phyloP scores from a whole-genome alignment of 2,113 vertebrate species.

The Perca flavescens region DNA sequence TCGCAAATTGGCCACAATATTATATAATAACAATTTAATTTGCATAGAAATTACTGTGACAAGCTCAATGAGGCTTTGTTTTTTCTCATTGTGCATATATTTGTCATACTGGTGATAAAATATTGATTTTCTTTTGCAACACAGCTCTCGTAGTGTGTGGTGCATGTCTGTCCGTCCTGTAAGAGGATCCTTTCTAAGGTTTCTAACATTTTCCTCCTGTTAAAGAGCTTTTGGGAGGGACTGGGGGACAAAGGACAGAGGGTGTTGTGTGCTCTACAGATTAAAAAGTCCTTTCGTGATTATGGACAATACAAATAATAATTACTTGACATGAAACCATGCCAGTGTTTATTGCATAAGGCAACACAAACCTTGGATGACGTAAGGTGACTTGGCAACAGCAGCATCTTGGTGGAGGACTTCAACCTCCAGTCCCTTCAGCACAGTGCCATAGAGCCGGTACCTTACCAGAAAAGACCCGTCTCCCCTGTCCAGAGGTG shows the following conservation, averaged over 20 bases:
- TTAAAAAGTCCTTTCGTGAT: neutral
- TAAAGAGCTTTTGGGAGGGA: neutral
- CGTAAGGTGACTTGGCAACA: constrained; percentile 91
- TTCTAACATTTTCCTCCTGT: neutral
- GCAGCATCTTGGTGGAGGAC: constrained; percentile 85
- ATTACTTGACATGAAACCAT: neutral
- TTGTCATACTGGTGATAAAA: neutral
- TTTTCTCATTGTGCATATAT: neutral
- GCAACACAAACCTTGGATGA: constrained; percentile 83
- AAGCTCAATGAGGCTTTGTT: neutral
- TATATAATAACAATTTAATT: neutral
- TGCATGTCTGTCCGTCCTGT: neutral
- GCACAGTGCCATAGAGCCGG: constrained; percentile 88
- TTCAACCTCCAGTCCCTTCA: constrained; percentile 87
- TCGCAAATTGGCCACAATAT: neutral
- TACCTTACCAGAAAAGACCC: constrained; percentile 93
- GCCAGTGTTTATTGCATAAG: too few species aligned
- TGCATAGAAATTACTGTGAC: neutral
- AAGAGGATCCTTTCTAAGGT: neutral
- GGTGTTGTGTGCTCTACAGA: neutral
- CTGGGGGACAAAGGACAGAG: neutral
- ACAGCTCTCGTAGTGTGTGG: neutral
- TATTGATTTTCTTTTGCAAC: neutral
- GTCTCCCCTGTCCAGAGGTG: constrained; percentile 90
- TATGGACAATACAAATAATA: neutral